Conservation (phyloP, 2,888 invertebrate genomes). For the Morpho helenor region DNA sequence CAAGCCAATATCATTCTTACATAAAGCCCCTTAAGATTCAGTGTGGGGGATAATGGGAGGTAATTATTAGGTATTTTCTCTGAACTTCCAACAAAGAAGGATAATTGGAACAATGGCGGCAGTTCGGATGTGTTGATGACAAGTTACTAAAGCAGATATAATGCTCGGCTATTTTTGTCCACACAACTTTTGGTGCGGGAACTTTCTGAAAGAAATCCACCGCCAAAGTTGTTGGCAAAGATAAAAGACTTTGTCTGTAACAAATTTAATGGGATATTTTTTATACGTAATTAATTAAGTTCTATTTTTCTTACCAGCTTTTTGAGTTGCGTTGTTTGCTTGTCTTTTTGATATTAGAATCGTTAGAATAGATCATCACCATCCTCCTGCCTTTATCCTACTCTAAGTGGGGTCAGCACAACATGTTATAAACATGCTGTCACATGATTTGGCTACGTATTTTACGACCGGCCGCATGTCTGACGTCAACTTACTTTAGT, state of each 20-base stretch:
- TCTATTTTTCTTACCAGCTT: too few species aligned
- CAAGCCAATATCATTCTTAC: too few species aligned
- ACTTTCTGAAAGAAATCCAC: slow-evolving; percentile 10
- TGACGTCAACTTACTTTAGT: too few species aligned
- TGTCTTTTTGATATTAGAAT: too few species aligned
- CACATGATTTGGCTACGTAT: too few species aligned
- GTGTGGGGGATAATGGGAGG: neutral
- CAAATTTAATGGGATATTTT: neutral
- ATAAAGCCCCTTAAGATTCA: too few species aligned
- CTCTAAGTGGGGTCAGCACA: too few species aligned
- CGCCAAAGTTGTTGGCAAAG: neutral
- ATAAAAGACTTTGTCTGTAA: slow-evolving; percentile 5
- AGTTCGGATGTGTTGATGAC: slow-evolving; percentile 31
- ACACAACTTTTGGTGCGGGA: slow-evolving; percentile 1
- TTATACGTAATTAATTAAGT: too few species aligned
- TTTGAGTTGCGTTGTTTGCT: neutral
- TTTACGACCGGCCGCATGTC: too few species aligned
- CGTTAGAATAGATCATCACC: too few species aligned
- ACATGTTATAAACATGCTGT: too few species aligned
- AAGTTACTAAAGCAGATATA: slow-evolving; percentile 31
- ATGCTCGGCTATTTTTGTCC: slow-evolving; percentile 25
- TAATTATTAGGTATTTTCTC: slow-evolving; percentile 15
- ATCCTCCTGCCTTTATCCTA: too few species aligned
- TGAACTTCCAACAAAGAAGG: slow-evolving; percentile 24
- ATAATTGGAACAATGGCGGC: slow-evolving; percentile 29